These are phyloP conservation scores for Gavialis gangeticus DNA, from an alignment of 2,113 vertebrate genomes.

Conservation along the genomic window DNA sequence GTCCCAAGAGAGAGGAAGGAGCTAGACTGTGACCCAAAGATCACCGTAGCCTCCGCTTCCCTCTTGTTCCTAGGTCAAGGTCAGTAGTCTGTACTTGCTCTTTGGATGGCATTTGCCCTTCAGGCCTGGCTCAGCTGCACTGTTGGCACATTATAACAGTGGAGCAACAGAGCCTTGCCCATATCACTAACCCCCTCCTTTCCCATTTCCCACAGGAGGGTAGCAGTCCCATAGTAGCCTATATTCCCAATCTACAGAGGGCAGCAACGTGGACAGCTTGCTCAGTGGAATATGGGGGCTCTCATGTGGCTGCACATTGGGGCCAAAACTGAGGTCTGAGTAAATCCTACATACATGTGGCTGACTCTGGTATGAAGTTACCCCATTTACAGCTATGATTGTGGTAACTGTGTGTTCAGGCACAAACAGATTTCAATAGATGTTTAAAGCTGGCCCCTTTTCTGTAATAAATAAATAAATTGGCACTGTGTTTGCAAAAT, in stretches of 20 bases:
- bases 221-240: neutral
- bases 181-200: neutral
- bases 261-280: neutral
- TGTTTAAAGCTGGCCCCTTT: neutral
- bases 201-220: neutral
- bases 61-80: neutral
- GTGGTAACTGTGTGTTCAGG: neutral
- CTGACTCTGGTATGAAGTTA: rapidly evolving
- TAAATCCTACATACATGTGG: neutral
- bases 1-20: too few relatives aligned
- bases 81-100: neutral
- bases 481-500: neutral
- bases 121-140: neutral
- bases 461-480: neutral
- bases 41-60: too few relatives aligned
- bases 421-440: too few relatives aligned
- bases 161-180: neutral
- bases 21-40: too few relatives aligned
- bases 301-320: rapidly evolving
- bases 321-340: rapidly evolving
- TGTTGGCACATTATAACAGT: neutral
- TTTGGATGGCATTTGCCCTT: neutral
- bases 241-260: neutral
- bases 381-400: neutral
- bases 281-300: neutral